Percentiles rank a stretch among this genome's conserved stretches.
phyloP scores from a whole-genome alignment of 2,888 invertebrate species.

The Eristalis arbustorum region DNA sequence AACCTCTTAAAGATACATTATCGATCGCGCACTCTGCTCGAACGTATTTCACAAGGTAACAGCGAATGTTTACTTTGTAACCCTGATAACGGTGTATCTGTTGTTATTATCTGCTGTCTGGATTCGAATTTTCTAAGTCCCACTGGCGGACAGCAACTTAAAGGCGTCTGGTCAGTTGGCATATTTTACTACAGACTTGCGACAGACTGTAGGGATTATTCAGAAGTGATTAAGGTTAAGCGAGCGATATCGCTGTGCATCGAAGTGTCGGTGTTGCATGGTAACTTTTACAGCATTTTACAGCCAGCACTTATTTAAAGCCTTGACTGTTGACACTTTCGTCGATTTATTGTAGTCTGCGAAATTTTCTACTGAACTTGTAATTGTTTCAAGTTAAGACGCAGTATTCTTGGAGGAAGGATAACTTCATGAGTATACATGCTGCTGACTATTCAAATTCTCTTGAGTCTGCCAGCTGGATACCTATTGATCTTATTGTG shows the following conservation, averaged over 20 bases:
- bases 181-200: not conserved
- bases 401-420: too few relatives aligned
- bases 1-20: not conserved
- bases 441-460: too few relatives aligned
- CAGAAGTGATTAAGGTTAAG: not conserved
- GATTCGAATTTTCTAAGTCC: not conserved
- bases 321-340: too few relatives aligned
- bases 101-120: not conserved
- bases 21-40: not conserved
- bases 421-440: too few relatives aligned
- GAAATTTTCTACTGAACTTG: too few relatives aligned
- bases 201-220: not conserved
- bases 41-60: not conserved
- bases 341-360: too few relatives aligned
- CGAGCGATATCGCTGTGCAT: not conserved
- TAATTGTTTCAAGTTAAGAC: too few relatives aligned
- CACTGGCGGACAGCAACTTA: not conserved
- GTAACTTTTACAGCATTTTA: too few relatives aligned
- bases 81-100: not conserved
- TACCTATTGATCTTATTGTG: too few relatives aligned
- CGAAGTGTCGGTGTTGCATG: too few relatives aligned
- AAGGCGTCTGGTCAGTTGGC: not conserved
- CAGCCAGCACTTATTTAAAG: too few relatives aligned
- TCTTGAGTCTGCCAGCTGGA: too few relatives aligned
- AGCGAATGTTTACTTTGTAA: not conserved